Conservation (phyloP, 2,113 vertebrate species). For the Seriola rivoliana region DNA sequence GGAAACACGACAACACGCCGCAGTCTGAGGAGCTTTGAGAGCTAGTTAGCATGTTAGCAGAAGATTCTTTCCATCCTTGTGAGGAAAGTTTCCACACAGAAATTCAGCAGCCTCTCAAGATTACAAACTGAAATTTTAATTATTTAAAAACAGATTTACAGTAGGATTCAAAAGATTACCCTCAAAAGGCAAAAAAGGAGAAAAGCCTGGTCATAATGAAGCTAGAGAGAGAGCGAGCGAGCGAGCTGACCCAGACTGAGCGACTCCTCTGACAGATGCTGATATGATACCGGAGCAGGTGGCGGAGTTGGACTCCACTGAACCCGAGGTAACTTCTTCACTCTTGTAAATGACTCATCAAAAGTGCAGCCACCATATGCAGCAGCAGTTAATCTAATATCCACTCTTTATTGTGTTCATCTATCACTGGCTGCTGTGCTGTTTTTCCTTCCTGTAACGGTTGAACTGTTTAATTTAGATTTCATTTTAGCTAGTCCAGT, state of each 20-base stretch:
- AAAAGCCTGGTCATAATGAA: background rate
- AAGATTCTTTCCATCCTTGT: too few relatives aligned
- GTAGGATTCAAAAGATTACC: background rate
- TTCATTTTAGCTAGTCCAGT: background rate
- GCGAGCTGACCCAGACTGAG: too few relatives aligned
- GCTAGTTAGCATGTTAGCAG: too few relatives aligned
- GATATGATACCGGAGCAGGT: background rate
- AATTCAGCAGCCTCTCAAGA: too few relatives aligned
- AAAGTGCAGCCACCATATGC: slow-evolving; percentile 11
- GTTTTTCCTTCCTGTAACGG: background rate
- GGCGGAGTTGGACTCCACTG: slow-evolving; percentile 8
- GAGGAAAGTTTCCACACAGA: too few relatives aligned
- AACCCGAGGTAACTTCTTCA: slow-evolving; percentile 18
- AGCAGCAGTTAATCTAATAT: slow-evolving; percentile 40
- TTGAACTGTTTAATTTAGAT: slow-evolving; percentile 9
- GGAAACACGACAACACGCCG: too few relatives aligned
- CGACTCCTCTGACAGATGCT: background rate
- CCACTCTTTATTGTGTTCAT: slow-evolving; percentile 36
- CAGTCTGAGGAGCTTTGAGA: too few relatives aligned
- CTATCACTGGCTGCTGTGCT: background rate
- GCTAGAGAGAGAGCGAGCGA: too few relatives aligned
- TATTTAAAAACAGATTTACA: background rate
- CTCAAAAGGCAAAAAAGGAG: background rate
- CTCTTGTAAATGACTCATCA: slow-evolving; percentile 35
- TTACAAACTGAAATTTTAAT: background rate